Evolutionary conservation across 2,797 vertebrate species (phyloP), one percentile per base, ranked within the genome.

Genomic region (Paedocypris micromegethes): DNA sequence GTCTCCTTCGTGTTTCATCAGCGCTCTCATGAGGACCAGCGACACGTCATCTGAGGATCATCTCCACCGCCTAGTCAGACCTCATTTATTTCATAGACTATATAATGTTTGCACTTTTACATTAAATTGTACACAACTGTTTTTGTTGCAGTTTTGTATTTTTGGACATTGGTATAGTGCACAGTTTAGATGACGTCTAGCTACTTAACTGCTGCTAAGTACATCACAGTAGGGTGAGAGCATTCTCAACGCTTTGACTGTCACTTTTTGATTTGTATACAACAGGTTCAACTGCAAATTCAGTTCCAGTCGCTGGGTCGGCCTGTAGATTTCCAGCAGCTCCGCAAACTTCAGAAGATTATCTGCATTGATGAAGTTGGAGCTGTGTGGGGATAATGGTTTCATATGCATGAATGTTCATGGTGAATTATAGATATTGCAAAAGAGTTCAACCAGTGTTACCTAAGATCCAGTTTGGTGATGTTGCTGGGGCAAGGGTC

Each of bases 1-100:
- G 82, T 98, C 63, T 93, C 92, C 39, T 99, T 99, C 4, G 86
- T 93, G 44, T 99, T 98, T 81, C 91, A 99, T 68, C 96, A 98
- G 50, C 87, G 88, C 71, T 98, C 96, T 43, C 96, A 99, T 0
- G 90, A 97, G 70, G 91, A 94, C 72, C 93, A 94, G 84, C 88
- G 83, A 69, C 92, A 90, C 5, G 83, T 93, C 3, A 74, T 78
- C 46, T 94, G 82, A 85, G 66, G 47, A 2, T 44, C 9, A 54
- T 8, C 23, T 23, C 23, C 23, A 23, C 23, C 23, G 23, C 23
- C 23, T 23, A 23, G 23, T 23, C 23, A 23, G 23, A 23, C 23
- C 23, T 23, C 23, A 23, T 23, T 23, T 23, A 23, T 23, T 23
- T 23, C 23, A 23, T 23, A 23, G 23, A 23, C 23, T 23, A 23